Evolutionary conservation across 2,797 vertebrate genomes (phyloP).

Genomic region (Trematomus bernacchii): DNA sequence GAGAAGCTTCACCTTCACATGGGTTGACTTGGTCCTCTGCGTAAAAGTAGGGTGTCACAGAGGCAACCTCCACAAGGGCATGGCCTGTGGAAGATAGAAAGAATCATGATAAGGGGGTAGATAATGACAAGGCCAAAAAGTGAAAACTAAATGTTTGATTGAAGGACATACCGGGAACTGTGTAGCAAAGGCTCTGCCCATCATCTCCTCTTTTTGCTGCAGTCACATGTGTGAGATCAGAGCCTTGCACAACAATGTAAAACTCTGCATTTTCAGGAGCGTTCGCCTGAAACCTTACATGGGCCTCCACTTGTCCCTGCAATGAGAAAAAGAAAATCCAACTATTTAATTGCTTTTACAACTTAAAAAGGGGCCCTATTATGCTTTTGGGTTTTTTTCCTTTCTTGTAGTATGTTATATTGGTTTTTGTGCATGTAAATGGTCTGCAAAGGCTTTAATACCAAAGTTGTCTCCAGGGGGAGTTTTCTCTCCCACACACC

Average conservation of each 20-base stretch:
- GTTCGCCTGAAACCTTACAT: slow-evolving; percentile 34
- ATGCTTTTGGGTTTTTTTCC: too few relatives aligned
- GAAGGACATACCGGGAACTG: slow-evolving; percentile 75
- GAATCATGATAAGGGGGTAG: neutral
- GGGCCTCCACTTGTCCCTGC: slow-evolving; percentile 80
- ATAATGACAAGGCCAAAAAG: neutral
- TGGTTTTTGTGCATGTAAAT: too few relatives aligned
- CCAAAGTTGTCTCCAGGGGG: too few relatives aligned
- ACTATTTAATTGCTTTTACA: neutral
- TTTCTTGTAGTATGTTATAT: too few relatives aligned
- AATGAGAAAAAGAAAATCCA: slow-evolving; percentile 19
- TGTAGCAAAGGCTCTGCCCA: slow-evolving; percentile 70
- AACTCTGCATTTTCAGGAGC: slow-evolving; percentile 69
- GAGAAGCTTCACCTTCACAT: slow-evolving; percentile 49
- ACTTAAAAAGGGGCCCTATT: neutral
- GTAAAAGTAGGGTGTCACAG: slow-evolving; percentile 66
- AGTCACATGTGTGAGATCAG: slow-evolving; percentile 76
- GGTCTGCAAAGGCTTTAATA: too few relatives aligned
- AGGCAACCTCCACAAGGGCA: slow-evolving; percentile 72
- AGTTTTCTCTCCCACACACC: too few relatives aligned
- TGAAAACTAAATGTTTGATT: neutral
- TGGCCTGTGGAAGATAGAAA: slow-evolving; percentile 69
- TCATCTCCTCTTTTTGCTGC: slow-evolving; percentile 63
- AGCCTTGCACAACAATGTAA: slow-evolving; percentile 78
- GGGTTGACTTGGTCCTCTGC: slow-evolving; percentile 36